Conservation (phyloP, 2,888 invertebrate species). For the Dasysyrphus tricinctus region DNA sequence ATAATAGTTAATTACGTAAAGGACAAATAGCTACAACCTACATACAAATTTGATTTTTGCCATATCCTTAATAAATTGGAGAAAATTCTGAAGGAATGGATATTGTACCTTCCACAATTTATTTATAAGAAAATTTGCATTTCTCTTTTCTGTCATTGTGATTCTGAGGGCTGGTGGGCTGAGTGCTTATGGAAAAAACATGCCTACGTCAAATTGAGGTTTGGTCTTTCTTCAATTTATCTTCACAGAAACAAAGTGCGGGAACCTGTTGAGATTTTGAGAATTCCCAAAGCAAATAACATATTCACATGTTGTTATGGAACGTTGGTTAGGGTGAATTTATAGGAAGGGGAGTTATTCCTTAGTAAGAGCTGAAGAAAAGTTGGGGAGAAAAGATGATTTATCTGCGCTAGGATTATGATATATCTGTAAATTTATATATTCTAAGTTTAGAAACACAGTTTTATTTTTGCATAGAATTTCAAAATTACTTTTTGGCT, state of each 20-base stretch:
- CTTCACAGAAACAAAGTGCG: slow-evolving; percentile 79
- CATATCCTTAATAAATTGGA: slow-evolving; percentile 7
- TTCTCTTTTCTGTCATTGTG: slow-evolving; percentile 53
- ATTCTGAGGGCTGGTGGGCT: slow-evolving; percentile 14
- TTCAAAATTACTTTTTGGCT: slow-evolving; percentile 58
- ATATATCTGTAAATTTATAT: slow-evolving; percentile 58
- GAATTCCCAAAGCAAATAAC: slow-evolving; percentile 82
- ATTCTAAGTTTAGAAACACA: slow-evolving; percentile 12
- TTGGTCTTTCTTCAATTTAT: slow-evolving; percentile 57
- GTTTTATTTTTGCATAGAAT: slow-evolving; percentile 16
- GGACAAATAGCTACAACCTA: neutral
- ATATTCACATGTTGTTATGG: slow-evolving; percentile 80
- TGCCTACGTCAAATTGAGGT: slow-evolving; percentile 40
- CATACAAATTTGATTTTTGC: slow-evolving; percentile 16
- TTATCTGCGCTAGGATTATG: slow-evolving; percentile 63
- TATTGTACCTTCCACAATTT: slow-evolving; percentile 48
- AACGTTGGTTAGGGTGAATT: slow-evolving; percentile 65
- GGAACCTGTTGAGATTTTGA: slow-evolving; percentile 82
- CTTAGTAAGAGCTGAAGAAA: neutral
- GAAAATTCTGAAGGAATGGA: slow-evolving; percentile 11
- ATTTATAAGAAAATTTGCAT: slow-evolving; percentile 54
- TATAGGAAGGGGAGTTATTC: slow-evolving; percentile 13
- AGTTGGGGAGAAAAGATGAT: slow-evolving; percentile 59
- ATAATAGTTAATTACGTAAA: slow-evolving; percentile 28
- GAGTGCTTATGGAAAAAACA: slow-evolving; percentile 28